A percentile compares a stretch with the other conserved stretches of the same genome.
Conservation (phyloP, 2,113 vertebrate species). For the Cacatua alba region DNA sequence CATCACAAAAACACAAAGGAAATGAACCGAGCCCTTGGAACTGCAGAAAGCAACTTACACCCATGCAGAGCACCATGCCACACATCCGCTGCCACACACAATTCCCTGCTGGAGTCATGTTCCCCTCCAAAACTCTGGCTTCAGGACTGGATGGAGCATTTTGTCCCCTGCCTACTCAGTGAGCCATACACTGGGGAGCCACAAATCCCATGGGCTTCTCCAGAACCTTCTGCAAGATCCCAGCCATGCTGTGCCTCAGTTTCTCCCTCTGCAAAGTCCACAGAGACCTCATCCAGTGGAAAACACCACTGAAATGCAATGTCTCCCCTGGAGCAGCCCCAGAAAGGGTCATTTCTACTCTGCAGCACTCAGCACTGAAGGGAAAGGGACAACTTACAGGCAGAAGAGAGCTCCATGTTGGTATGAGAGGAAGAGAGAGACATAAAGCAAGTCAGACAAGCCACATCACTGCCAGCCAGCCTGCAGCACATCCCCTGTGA, state of each 20-base stretch:
- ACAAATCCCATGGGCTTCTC: neutral
- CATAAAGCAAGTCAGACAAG: neutral
- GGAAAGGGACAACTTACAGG: neutral
- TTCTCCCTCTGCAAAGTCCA: neutral
- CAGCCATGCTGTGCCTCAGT: neutral
- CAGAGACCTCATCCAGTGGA: accelerated
- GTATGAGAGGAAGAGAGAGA: neutral
- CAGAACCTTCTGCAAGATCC: neutral
- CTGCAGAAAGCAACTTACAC: neutral
- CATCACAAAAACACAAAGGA: neutral
- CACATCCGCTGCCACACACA: neutral
- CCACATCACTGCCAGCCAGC: neutral
- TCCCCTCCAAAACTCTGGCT: neutral
- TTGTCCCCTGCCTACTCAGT: neutral
- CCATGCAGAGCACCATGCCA: accelerated
- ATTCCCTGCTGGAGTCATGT: neutral
- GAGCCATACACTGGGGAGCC: neutral
- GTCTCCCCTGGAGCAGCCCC: neutral
- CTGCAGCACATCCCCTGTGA: neutral
- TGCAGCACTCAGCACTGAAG: accelerated
- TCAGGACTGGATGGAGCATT: neutral
- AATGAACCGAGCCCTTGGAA: neutral
- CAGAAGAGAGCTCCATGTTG: neutral
- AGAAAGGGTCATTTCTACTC: neutral
- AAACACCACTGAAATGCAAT: neutral